phyloP scores from a whole-genome alignment of 2,113 vertebrate genomes.

The Ascaphus truei region DNA sequence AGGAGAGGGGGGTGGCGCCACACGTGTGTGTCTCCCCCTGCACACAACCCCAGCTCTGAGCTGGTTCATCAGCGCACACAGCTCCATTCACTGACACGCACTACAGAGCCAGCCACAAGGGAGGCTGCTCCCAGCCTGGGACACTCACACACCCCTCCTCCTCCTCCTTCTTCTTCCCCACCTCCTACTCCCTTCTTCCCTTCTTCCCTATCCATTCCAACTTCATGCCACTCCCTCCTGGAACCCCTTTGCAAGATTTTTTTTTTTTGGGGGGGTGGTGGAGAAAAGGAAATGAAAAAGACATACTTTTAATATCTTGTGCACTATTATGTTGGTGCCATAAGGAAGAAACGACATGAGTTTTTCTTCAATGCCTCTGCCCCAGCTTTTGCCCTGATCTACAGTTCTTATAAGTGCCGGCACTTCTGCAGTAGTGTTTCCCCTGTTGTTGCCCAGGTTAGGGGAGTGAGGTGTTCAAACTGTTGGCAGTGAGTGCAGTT shows the following conservation, averaged over 20 bases:
- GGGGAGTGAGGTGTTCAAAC: too few relatives aligned
- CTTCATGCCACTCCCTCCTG: slow-evolving; percentile 22
- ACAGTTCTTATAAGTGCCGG: too few relatives aligned
- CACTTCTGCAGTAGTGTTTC: too few relatives aligned
- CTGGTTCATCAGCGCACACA: background rate
- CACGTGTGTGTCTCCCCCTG: slow-evolving; percentile 12
- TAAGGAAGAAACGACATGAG: background rate
- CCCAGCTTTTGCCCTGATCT: too few relatives aligned
- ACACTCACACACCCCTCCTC: background rate
- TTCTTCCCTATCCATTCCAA: slow-evolving; percentile 11
- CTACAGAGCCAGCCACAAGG: background rate
- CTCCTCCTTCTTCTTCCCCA: background rate
- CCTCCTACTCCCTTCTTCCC: background rate
- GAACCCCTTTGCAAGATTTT: background rate
- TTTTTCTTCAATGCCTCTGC: too few relatives aligned
- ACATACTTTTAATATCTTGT: background rate
- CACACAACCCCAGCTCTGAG: background rate
- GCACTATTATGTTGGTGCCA: background rate
- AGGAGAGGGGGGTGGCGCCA: slow-evolving; percentile 34
- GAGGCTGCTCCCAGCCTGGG: too few relatives aligned
- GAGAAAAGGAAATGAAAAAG: slow-evolving; percentile 18
- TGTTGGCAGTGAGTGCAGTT: too few relatives aligned
- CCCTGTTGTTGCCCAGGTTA: too few relatives aligned
- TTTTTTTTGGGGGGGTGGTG: slow-evolving; percentile 15
- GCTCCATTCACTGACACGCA: slow-evolving; percentile 3